Evolutionary conservation across 1,140 invertebrate genomes (phyloP).

Genomic region (Phortica variegata): DNA sequence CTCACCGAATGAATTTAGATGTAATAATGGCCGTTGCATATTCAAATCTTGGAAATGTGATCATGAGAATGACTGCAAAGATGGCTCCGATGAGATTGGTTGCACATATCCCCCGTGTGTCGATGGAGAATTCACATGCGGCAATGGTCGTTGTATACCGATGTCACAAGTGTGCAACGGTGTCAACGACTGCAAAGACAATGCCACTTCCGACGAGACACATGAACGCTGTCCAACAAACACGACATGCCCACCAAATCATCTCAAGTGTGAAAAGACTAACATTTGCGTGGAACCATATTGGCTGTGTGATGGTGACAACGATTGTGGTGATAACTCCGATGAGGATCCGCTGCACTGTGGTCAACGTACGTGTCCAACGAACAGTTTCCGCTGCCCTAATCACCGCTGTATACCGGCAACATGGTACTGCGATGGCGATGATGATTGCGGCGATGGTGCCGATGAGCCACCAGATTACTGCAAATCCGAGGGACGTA

Average conservation of each 20-base stretch:
- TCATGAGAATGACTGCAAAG: conserved; percentile 93
- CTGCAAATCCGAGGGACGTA: conserved; percentile 90
- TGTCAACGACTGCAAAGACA: conserved; percentile 92
- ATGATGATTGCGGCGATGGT: conserved; percentile 83
- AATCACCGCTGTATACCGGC: conserved; percentile 86
- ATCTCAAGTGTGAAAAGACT: conserved; percentile 88
- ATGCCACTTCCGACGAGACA: conserved; percentile 86
- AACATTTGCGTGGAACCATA: conserved; percentile 95
- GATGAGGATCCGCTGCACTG: conserved; percentile 92
- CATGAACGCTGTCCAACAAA: conserved; percentile 82
- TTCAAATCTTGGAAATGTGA: conserved; percentile 94
- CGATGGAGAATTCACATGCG: conserved; percentile 90
- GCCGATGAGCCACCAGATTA: conserved; percentile 89
- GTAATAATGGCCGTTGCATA: conserved; percentile 91
- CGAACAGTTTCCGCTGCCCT: conserved; percentile 86
- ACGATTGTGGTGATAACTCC: conserved; percentile 94
- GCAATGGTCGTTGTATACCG: conserved; percentile 86
- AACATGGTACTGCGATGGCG: conserved; percentile 87
- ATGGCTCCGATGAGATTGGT: conserved; percentile 89
- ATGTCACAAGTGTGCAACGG: conserved; percentile 88
- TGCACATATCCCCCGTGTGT: conserved; percentile 89
- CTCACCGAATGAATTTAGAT: conserved; percentile 88
- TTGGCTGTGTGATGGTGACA: conserved; percentile 91
- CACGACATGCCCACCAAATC: conserved; percentile 82
- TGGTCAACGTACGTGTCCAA: conserved; percentile 82